phyloP scores from a whole-genome alignment of 1,140 invertebrate species.

The honey bee (Apis mellifera) region Amel_HAv3.1 CM009937.2:11302001-11302500 shows the following conservation, averaged over 20 bases:
- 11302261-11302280: conserved; percentile 53
- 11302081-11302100: conserved; percentile 7
- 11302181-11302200: conserved; percentile 38
- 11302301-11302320: conserved; percentile 45
- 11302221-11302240: conserved; percentile 59
- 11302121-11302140: conserved; percentile 35
- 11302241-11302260: conserved; percentile 61
- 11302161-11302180: conserved; percentile 44
- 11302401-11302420: conserved; percentile 39
- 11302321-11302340: conserved; percentile 34
- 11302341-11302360: conserved; percentile 61
- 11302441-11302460: conserved; percentile 54
- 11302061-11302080: background rate
- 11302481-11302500: conserved; percentile 48
- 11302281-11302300: conserved; percentile 41
- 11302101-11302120: conserved; percentile 22
- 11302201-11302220: conserved; percentile 46
- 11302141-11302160: conserved; percentile 49
- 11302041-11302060: background rate
- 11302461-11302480: conserved; percentile 54
- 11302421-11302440: conserved; percentile 50
- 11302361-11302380: conserved; percentile 38
- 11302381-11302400: conserved; percentile 36
- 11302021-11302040: too few relatives aligned
- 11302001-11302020: background rate